Conservation (phyloP, 2,888 invertebrate species). For the Caenorhabditis doughertyi region DNA sequence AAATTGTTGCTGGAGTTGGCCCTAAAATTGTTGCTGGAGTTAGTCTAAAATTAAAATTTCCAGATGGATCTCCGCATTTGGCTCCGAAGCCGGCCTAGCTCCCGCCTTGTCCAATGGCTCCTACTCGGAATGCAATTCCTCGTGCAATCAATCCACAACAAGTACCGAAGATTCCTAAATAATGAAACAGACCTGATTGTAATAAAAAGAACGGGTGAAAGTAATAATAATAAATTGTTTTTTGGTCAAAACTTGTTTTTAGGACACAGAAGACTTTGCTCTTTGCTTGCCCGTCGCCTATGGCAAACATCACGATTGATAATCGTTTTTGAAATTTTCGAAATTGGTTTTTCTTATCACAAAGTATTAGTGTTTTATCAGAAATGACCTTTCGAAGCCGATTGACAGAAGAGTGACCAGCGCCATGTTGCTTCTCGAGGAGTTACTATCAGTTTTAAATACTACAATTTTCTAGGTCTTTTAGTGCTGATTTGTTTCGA, state of each 20-base stretch:
- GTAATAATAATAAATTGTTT: not conserved
- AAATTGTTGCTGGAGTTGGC: not conserved
- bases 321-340: not conserved
- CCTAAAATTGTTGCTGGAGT: not conserved
- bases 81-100: slow-evolving; percentile 52
- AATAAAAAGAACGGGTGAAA: not conserved
- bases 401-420: not conserved
- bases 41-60: not conserved
- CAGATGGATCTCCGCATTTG: slow-evolving; percentile 60
- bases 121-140: slow-evolving; percentile 29
- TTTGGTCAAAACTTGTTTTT: not conserved
- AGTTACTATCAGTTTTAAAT: not conserved
- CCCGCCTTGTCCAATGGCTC: slow-evolving; percentile 4
- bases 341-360: not conserved
- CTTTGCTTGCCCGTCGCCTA: not conserved
- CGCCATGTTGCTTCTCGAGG: not conserved
- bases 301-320: too few relatives aligned
- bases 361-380: not conserved
- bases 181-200: not conserved
- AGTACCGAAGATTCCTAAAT: slow-evolving; percentile 52
- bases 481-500: too few relatives aligned
- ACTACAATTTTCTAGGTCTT: too few relatives aligned
- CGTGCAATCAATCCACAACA: slow-evolving; percentile 56
- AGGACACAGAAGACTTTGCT: not conserved
- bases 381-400: not conserved